Evolutionary conservation across 2,888 invertebrate species (phyloP), one percentile per base, ranked within the genome.

Genomic region (Dynastes tityus): DNA sequence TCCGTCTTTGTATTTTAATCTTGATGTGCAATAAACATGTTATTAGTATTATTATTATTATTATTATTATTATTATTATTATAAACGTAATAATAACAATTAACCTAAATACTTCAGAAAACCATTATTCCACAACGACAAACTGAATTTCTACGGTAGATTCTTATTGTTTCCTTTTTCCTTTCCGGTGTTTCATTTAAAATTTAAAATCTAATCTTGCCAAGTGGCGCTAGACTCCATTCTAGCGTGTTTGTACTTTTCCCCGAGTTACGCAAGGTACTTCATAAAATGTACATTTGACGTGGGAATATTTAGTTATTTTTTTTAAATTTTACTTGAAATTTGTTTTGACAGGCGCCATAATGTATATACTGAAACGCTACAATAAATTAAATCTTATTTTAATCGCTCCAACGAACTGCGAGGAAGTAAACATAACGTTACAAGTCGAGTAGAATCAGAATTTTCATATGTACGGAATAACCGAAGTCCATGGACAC

Each of bases 161-260:
- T 45, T 9, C 45, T 8, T 45, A 8, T 45, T 45, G 45, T 45
- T 45, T 45, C 45, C 45, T 45, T 11, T 32, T 5, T 63, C 9
- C 32, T 22, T 29, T 63, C 11, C 27, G 27, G 22, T 32, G 32
- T 63, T 63, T n/a, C 29, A 63, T n/a, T 63, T 63, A 63, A 63
- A 63, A 63, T 63, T 63, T 63, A 63, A 63, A 63, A 63, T 63
- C 32, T 32, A 63, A 63, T 63, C 63, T 63, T 32, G 63, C 63
- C 63, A 63, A 63, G 63, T 63, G 13, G 29, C 63, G 9, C 22
- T 22, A 22, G 6, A 22, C 55, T 58, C 22, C 8, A 5, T 58
- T 58, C 55, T 16, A 45, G 45, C 45, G 45, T 45, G 45, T 45
- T 45, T 8, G 45, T 45, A 45, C 55, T 58, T 16, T 58, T 58